Evolutionary conservation across 2,797 vertebrate species (phyloP).

Genomic region (Eidolon dupreanum): DNA sequence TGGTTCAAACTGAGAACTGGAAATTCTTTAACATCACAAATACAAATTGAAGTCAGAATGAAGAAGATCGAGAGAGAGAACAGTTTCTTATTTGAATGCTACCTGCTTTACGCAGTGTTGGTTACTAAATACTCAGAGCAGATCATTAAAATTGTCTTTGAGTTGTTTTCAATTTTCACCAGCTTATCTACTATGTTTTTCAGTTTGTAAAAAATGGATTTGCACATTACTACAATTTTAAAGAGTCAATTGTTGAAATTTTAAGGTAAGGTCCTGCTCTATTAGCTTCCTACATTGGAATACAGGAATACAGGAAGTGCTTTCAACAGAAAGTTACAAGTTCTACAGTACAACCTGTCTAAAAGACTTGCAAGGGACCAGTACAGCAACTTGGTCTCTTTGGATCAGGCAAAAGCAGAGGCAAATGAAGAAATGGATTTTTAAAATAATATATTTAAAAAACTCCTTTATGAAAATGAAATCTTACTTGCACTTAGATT

Average conservation of each 20-base stretch:
- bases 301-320: slow-evolving; percentile 82
- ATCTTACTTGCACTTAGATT: slow-evolving; percentile 75
- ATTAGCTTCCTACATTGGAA: slow-evolving; percentile 84
- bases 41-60: slow-evolving; percentile 63
- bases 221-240: slow-evolving; percentile 62
- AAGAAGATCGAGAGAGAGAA: slow-evolving; percentile 61
- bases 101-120: slow-evolving; percentile 19
- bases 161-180: slow-evolving; percentile 48
- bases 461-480: slow-evolving; percentile 73
- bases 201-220: slow-evolving; percentile 55
- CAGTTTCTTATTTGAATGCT: slow-evolving; percentile 44
- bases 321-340: slow-evolving; percentile 86
- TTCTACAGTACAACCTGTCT: slow-evolving; percentile 86
- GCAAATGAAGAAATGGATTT: slow-evolving; percentile 73
- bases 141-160: slow-evolving; percentile 28
- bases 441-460: slow-evolving; percentile 69
- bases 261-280: slow-evolving; percentile 77
- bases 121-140: slow-evolving; percentile 32
- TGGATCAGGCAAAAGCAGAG: slow-evolving; percentile 82
- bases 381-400: slow-evolving; percentile 80
- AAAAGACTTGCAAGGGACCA: slow-evolving; percentile 82
- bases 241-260: slow-evolving; percentile 78
- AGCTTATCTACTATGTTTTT: slow-evolving; percentile 46
- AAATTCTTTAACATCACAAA: slow-evolving; percentile 68
- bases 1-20: slow-evolving; percentile 56